Evolutionary conservation across 2,888 invertebrate genomes (phyloP), one percentile per base, ranked within the genome.

Genomic region (Girardia tigrina): DNA sequence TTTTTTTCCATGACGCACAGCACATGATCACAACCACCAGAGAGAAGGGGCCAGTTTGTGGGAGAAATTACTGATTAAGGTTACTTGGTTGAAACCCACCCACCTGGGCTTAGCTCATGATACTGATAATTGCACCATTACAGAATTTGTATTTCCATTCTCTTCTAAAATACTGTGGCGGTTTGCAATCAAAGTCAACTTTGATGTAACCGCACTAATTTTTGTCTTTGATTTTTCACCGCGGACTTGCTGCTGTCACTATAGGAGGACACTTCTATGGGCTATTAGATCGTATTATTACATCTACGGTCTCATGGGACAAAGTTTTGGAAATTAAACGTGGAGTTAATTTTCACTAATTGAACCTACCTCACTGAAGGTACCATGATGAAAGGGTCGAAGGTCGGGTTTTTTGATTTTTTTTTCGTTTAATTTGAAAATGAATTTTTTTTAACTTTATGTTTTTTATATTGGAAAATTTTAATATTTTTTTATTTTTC

Each of bases 51-150:
- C 56, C 56, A 56, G 56, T 12, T 56, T 56, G n/a, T 56, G n/a
- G 36, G 36, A 12, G 56, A 56, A 56, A 56, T 56, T 56, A 56
- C 56, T 56, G 56, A 56, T 56, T 56, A 56, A 56, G 56, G 56
- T 56, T 56, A 56, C 56, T 56, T 56, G 56, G 56, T 56, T 56
- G n/a, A 56, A 56, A 56, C 56, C 56, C 56, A 56, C 56, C 56
- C 56, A 56, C 56, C 56, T 56, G 56, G 56, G 56, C 56, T 56
- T 56, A 56, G n/a, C 56, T 56, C 56, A 56, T 56, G 56, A 56
- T 56, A 56, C 2, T 56, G 56, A 56, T 56, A 56, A 56, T 56
- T 56, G 56, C 56, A 56, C 4, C n/a, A 56, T 56, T 56, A 56
- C 56, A 56, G 56, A 56, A 56, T 56, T 16, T 56, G 56, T 56